Conservation (phyloP, 2,113 vertebrate genomes). For the Sisor rabdophorus region DNA sequence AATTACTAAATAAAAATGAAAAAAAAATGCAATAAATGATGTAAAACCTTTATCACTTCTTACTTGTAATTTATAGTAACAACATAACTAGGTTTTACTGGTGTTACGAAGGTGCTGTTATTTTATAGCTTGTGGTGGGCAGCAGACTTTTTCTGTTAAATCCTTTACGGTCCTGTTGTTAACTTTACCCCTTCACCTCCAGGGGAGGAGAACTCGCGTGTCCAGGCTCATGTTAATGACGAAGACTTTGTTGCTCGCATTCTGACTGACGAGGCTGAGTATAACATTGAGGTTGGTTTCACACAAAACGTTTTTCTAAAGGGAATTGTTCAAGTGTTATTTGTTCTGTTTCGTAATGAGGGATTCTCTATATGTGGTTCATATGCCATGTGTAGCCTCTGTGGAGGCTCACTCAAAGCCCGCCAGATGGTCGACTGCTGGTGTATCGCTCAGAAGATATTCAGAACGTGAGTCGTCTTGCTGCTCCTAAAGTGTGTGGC, state of each 20-base stretch:
- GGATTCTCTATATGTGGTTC: not conserved
- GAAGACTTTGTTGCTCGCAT: conserved; percentile 86
- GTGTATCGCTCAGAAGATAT: conserved; percentile 91
- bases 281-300: conserved; percentile 83
- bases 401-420: conserved; percentile 82
- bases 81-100: too few relatives aligned
- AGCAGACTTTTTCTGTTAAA: not conserved
- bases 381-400: conserved; percentile 69
- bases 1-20: too few relatives aligned
- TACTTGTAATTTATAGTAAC: not conserved
- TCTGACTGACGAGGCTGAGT: conserved; percentile 81
- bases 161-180: not conserved
- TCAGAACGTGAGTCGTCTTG: conserved; percentile 80
- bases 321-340: not conserved
- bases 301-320: not conserved
- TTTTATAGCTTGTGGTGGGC: not conserved
- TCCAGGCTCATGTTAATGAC: conserved; percentile 87
- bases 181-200: conserved; percentile 17
- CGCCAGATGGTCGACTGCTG: conserved; percentile 77
- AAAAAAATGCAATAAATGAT: not conserved
- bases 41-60: not conserved
- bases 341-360: not conserved
- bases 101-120: too few relatives aligned
- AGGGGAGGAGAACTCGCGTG: conserved; percentile 90
- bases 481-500: conserved; percentile 86